phyloP scores from a whole-genome alignment of 2,888 invertebrate species.

The Toxonevra muliebris region DNA sequence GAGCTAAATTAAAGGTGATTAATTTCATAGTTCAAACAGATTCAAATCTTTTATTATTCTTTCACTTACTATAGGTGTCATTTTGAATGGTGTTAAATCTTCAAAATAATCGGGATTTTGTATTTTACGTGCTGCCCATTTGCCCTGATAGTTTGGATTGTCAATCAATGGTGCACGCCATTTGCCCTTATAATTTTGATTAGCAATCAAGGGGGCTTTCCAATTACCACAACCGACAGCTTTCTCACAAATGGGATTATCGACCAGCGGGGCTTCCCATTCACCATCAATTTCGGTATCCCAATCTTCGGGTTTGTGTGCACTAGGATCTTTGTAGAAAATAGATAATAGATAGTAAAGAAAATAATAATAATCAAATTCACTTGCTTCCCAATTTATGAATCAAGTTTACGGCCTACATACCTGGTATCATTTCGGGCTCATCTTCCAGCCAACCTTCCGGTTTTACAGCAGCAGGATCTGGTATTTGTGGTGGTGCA shows the following conservation, averaged over 20 bases:
- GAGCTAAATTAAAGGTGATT: background rate
- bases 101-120: constrained; percentile 93
- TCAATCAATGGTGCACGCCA: constrained; percentile 91
- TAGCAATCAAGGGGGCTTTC: constrained; percentile 84
- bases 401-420: background rate
- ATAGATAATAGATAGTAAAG: background rate
- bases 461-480: constrained; percentile 84
- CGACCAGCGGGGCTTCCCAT: constrained; percentile 95
- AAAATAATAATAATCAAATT: background rate
- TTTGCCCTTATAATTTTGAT: constrained; percentile 91
- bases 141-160: constrained; percentile 95
- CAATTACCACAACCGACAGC: constrained; percentile 93
- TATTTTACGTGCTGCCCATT: constrained; percentile 89
- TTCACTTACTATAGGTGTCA: constrained; percentile 86
- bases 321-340: constrained; percentile 75
- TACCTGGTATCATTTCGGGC: constrained; percentile 76
- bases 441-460: constrained; percentile 94
- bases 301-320: constrained; percentile 93
- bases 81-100: constrained; percentile 88
- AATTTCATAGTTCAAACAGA: background rate
- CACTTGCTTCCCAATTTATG: background rate
- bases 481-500: constrained; percentile 89
- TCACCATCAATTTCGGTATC: constrained; percentile 98
- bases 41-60: background rate
- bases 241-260: constrained; percentile 84